Evolutionary conservation across 2,888 invertebrate species (phyloP).

Genomic region (Brachylomia viminalis): DNA sequence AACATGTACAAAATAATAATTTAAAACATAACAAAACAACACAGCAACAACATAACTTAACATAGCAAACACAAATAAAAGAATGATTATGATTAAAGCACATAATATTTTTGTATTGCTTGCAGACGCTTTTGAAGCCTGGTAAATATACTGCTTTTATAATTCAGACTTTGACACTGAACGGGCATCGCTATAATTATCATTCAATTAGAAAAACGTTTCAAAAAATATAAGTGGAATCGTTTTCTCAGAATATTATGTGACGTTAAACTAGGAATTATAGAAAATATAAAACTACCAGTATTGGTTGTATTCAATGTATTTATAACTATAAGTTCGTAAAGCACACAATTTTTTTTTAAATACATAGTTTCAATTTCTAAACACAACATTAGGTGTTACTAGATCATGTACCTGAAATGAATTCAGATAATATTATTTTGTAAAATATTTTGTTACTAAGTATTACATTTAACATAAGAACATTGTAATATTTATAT

Average conservation of each 20-base stretch:
- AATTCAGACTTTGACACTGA: neutral
- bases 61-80: too few species aligned
- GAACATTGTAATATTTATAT: conserved; percentile 45
- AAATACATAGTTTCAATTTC: conserved; percentile 23
- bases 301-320: conserved; percentile 50
- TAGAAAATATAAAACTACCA: conserved; percentile 10
- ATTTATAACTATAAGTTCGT: conserved; percentile 49
- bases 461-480: conserved; percentile 47
- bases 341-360: conserved; percentile 27
- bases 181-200: neutral
- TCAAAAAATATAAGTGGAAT: too few species aligned
- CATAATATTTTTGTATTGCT: neutral
- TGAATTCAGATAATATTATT: conserved; percentile 40
- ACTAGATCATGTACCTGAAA: conserved; percentile 61
- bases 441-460: conserved; percentile 51
- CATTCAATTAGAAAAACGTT: neutral
- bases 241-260: too few species aligned
- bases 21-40: too few species aligned
- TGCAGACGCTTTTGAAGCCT: neutral
- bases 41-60: too few species aligned
- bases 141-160: too few species aligned
- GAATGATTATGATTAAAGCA: too few species aligned
- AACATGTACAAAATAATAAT: neutral
- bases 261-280: too few species aligned
- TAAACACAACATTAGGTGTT: conserved; percentile 30